These are phyloP conservation scores for Thalpophila matura DNA, from an alignment of 2,888 invertebrate genomes.

Conservation along the genomic window DNA sequence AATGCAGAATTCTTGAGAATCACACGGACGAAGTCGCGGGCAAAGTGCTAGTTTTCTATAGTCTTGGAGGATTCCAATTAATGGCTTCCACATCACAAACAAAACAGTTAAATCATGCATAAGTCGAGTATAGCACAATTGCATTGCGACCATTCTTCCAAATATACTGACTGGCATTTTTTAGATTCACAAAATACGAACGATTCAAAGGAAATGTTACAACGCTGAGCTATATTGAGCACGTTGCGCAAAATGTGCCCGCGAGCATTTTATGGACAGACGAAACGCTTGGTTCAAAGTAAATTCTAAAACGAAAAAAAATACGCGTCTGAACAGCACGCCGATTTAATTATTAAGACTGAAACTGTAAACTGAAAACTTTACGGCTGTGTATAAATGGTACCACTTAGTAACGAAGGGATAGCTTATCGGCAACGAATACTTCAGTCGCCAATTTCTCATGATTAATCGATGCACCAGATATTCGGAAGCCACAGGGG, in stretches of 20 bases:
- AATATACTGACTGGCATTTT: constrained; percentile 35
- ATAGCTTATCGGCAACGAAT: constrained; percentile 7
- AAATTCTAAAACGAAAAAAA: constrained; percentile 27
- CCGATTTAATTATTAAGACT: not conserved
- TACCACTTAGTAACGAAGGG: constrained; percentile 5
- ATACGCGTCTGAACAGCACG: not conserved
- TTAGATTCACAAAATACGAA: constrained; percentile 42
- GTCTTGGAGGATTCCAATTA: not conserved
- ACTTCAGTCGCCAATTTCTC: constrained; percentile 23
- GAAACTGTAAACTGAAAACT: not conserved
- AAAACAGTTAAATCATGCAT: constrained; percentile 2
- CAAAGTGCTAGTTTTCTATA: too few relatives aligned
- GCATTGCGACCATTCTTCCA: constrained; percentile 19
- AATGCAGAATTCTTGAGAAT: too few relatives aligned
- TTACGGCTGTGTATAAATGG: constrained; percentile 5
- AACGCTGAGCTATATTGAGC: constrained; percentile 32
- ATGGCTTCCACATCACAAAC: not conserved
- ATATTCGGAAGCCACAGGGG: constrained; percentile 16
- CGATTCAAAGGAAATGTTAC: constrained; percentile 38
- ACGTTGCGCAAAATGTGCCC: constrained; percentile 47
- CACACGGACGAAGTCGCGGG: too few relatives aligned
- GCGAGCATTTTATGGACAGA: constrained; percentile 36
- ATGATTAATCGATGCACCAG: constrained; percentile 38
- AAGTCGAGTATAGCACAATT: constrained; percentile 16
- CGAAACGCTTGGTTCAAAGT: constrained; percentile 12